Conservation (phyloP, 2,888 invertebrate species). For the Scaptodrosophila latifasciaeformis region DNA sequence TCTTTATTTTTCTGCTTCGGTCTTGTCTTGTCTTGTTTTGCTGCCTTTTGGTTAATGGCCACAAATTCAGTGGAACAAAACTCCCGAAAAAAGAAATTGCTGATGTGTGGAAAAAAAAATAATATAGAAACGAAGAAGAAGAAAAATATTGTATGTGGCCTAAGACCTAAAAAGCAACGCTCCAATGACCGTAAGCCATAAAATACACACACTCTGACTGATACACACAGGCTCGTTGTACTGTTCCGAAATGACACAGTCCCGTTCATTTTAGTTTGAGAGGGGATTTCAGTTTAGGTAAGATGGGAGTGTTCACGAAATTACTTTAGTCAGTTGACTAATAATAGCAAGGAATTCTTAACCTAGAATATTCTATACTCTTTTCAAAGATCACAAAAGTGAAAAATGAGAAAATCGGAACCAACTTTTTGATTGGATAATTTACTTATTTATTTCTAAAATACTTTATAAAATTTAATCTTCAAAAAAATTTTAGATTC, state of each 20-base stretch:
- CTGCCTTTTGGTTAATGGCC: slow-evolving; percentile 19
- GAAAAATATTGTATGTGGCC: neutral
- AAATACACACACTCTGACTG: slow-evolving; percentile 55
- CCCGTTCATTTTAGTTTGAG: no score
- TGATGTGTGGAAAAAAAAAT: slow-evolving; percentile 36
- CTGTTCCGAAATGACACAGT: no score
- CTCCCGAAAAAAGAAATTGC: slow-evolving; percentile 45
- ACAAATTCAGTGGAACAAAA: slow-evolving; percentile 4
- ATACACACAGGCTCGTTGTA: no score
- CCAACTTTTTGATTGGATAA: no score
- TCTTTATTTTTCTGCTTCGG: neutral
- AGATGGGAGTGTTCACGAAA: no score
- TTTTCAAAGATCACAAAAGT: neutral
- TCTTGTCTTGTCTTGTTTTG: slow-evolving; percentile 5
- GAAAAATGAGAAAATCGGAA: slow-evolving; percentile 26
- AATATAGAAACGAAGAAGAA: slow-evolving; percentile 8
- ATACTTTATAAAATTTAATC: no score
- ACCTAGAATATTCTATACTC: no score
- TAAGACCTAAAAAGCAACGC: slow-evolving; percentile 42
- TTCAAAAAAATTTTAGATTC: no score
- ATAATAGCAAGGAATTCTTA: no score
- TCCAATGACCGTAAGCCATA: slow-evolving; percentile 56
- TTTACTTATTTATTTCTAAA: no score
- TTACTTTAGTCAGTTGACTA: no score
- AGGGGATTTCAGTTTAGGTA: no score